These are phyloP conservation scores for Drosophila flavopinicola DNA, from an alignment of 2,888 invertebrate species.

Conservation along the genomic window DNA sequence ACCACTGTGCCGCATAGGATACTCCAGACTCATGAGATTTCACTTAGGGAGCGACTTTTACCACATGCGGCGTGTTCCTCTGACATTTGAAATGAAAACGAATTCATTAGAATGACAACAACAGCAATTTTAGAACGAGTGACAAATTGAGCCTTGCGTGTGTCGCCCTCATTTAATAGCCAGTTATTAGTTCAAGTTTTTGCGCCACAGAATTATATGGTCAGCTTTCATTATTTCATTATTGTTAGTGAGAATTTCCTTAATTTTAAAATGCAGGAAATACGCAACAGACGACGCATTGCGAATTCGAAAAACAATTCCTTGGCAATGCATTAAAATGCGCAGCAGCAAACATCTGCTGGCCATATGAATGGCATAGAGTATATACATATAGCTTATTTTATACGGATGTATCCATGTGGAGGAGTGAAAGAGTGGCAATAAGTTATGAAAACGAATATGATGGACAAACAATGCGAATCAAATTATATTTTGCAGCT, in stretches of 20 bases:
- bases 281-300: constrained; percentile 17
- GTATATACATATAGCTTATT: not conserved
- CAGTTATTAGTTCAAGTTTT: constrained; percentile 16
- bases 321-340: constrained; percentile 31
- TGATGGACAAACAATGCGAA: constrained; percentile 10
- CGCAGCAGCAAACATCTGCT: constrained; percentile 48
- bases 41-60: not conserved
- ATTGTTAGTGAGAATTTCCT: constrained; percentile 14
- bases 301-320: constrained; percentile 44
- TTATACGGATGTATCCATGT: not conserved
- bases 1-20: constrained; percentile 8
- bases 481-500: constrained; percentile 55
- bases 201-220: constrained; percentile 22
- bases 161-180: constrained; percentile 20
- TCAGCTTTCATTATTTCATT: constrained; percentile 18
- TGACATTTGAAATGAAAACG: constrained; percentile 24
- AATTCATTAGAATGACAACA: constrained; percentile 35
- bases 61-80: constrained; percentile 33
- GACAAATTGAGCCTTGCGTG: constrained; percentile 22
- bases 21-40: not conserved
- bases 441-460: constrained; percentile 15
- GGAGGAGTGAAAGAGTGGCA: constrained; percentile 1
- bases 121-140: constrained; percentile 12
- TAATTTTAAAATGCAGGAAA: constrained; percentile 29
- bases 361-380: constrained; percentile 44